Evolutionary conservation across 2,113 vertebrate species (phyloP).

Genomic region (Pseudorasbora parva): DNA sequence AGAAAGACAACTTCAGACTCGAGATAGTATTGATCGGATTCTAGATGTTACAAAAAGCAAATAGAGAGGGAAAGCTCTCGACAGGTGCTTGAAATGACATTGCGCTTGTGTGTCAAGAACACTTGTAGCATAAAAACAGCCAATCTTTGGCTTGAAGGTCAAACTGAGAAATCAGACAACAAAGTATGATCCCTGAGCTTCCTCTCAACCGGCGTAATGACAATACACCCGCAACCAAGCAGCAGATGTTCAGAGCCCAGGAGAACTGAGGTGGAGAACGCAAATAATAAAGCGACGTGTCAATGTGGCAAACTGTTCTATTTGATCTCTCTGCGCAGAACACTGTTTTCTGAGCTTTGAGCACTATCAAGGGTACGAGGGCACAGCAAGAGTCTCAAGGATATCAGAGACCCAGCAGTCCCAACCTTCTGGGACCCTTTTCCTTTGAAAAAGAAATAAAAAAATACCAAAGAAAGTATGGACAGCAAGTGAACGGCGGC

Average conservation of each 20-base stretch:
- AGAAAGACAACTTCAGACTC: neutral
- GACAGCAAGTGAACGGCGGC: neutral
- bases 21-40: neutral
- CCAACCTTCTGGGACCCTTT: neutral
- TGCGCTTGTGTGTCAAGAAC: neutral
- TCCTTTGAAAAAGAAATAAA: neutral
- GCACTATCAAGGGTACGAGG: neutral
- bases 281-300: neutral
- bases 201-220: neutral
- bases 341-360: neutral
- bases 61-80: neutral
- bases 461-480: neutral
- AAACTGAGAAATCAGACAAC: neutral
- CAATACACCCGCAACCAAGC: neutral
- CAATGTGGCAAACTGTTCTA: neutral
- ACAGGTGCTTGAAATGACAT: neutral
- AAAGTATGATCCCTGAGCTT: slow-evolving; percentile 5
- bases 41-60: neutral
- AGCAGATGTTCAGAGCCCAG: slow-evolving; percentile 4
- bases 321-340: neutral
- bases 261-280: neutral
- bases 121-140: neutral
- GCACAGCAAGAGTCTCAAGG: neutral
- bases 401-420: neutral
- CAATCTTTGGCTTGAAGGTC: neutral